Evolutionary conservation across 2,113 vertebrate genomes (phyloP).

Genomic region (Terrapene triunguis): DNA sequence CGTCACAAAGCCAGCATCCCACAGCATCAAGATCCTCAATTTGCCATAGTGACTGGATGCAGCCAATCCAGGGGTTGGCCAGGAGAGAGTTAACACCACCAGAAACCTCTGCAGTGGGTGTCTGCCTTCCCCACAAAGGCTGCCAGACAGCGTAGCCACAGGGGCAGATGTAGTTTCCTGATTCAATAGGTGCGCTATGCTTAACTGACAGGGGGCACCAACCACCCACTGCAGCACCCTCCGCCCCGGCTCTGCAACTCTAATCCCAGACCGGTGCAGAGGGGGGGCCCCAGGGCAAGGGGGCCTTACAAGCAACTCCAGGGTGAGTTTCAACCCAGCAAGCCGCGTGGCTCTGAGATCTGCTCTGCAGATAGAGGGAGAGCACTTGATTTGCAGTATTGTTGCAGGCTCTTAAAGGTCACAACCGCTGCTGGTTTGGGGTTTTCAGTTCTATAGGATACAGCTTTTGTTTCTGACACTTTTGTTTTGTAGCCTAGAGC

Average conservation of each 20-base stretch:
- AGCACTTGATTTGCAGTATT: fast-evolving
- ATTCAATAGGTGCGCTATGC: not conserved
- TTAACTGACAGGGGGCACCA: not conserved
- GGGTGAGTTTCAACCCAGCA: not conserved
- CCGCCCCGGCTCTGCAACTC: too few relatives aligned
- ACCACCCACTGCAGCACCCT: too few relatives aligned
- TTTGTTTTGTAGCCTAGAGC: not conserved
- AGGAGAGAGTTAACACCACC: not conserved
- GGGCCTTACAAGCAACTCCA: not conserved
- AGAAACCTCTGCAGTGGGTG: too few relatives aligned
- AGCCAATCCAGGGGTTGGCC: fast-evolving
- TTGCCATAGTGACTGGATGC: not conserved
- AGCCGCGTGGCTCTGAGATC: not conserved
- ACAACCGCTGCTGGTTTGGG: fast-evolving
- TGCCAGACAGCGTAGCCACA: too few relatives aligned
- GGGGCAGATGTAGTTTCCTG: not conserved
- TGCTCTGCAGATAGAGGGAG: not conserved
- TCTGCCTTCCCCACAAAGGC: not conserved
- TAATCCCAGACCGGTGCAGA: too few relatives aligned
- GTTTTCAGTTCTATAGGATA: slow-evolving; percentile 5
- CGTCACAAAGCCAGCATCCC: not conserved
- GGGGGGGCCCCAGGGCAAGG: too few relatives aligned
- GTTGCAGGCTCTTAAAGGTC: not conserved
- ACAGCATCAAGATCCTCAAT: not conserved
- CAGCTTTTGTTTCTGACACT: not conserved